Conservation (phyloP, 2,797 vertebrate genomes). For the Sarcoramphus papa region DNA sequence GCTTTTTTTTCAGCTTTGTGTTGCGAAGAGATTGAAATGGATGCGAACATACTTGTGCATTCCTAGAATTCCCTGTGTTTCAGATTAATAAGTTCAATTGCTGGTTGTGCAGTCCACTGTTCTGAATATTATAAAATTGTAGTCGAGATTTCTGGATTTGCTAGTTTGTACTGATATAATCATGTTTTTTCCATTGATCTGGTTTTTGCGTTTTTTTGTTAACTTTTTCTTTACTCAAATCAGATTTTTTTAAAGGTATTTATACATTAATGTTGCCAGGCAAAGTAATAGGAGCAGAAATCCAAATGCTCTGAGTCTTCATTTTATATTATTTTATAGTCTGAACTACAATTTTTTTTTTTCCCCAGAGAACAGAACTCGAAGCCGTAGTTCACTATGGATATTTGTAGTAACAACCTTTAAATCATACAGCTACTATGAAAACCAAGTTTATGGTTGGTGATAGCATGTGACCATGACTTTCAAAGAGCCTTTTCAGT, state of each 20-base stretch:
- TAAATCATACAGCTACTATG: background rate
- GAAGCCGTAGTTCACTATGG: background rate
- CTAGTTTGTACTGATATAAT: background rate
- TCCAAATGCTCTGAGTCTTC: background rate
- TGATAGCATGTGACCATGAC: background rate
- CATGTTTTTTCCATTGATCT: background rate
- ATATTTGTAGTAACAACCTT: background rate
- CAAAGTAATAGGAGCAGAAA: background rate
- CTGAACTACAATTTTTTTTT: background rate
- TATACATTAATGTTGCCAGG: background rate
- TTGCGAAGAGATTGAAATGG: background rate
- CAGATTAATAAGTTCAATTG: background rate
- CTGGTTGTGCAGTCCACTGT: background rate
- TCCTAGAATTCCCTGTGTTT: background rate
- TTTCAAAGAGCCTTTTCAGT: background rate
- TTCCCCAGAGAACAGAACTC: background rate
- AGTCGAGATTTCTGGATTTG: background rate
- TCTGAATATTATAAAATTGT: background rate
- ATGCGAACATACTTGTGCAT: background rate
- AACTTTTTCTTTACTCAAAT: background rate
- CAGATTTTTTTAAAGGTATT: background rate
- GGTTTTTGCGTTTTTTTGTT: background rate
- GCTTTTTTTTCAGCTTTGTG: fast-evolving
- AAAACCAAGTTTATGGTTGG: background rate
- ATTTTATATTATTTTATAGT: background rate